phyloP scores from a whole-genome alignment of 2,888 invertebrate genomes.

The Flabesymbios commensalis region DNA sequence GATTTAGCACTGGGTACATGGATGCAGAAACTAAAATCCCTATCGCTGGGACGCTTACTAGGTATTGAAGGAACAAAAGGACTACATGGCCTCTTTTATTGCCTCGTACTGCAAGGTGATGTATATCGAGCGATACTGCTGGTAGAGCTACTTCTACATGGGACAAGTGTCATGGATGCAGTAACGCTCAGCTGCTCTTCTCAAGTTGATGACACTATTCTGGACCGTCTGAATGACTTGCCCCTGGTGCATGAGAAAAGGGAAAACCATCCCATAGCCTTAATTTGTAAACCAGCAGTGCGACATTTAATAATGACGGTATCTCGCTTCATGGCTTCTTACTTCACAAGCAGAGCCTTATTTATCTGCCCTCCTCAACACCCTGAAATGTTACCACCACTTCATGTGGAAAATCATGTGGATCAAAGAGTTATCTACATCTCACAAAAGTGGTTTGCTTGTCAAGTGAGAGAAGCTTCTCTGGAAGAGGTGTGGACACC shows the following conservation, averaged over 20 bases:
- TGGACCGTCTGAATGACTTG: no score
- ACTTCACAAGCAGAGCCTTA: constrained; percentile 54
- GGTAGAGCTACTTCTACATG: constrained; percentile 24
- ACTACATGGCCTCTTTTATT: constrained; percentile 54
- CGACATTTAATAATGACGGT: constrained; percentile 38
- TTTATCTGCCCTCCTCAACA: constrained; percentile 58
- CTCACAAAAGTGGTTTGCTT: constrained; percentile 14
- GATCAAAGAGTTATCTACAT: constrained; percentile 20
- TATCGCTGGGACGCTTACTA: no score
- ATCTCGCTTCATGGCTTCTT: constrained; percentile 58
- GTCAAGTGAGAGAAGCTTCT: constrained; percentile 41
- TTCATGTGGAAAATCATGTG: constrained; percentile 22
- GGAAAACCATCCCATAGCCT: no score
- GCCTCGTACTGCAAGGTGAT: constrained; percentile 40
- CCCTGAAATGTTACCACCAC: constrained; percentile 49
- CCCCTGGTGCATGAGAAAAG: no score
- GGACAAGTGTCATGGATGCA: constrained; percentile 12
- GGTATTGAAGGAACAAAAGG: no score
- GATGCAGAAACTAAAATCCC: no score
- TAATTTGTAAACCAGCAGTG: constrained; percentile 9
- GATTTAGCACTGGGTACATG: no score
- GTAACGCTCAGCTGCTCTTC: constrained; percentile 15
- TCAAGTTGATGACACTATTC: no score
- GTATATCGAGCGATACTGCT: constrained; percentile 26
- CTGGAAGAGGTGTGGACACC: constrained; percentile 52